Evolutionary conservation across 2,888 invertebrate genomes (phyloP), one percentile per base, ranked within the genome.

Genomic region (Sialis lutaria): DNA sequence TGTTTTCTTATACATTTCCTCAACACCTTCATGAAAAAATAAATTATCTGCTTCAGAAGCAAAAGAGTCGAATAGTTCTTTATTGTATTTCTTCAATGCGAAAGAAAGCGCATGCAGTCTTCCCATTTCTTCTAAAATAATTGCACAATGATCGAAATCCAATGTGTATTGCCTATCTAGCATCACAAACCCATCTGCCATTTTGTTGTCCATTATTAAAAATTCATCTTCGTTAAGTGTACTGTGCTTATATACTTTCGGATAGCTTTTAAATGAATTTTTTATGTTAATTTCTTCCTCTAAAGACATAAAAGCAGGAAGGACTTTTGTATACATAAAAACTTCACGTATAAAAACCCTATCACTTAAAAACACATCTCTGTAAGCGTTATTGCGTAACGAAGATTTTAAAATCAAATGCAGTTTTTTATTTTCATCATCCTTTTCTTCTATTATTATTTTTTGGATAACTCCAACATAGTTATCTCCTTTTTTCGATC

Each of bases 191-290:
- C 13, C 12, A n/a, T 30, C 7, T 6, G n/a, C 9, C 35, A 10
- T 47, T n/a, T 33, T 32, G 35, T 47, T 31, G 9, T 55, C 48
- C n/a, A 50, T 52, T 50, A 54, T 52, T 30, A 56, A 48, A 49
- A 54, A 57, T 34, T 58, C 59, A 32, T 48, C 30, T 9, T 7
- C 33, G 6, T 47, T 30, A 5, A 6, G 12, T 6, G 9, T n/a
- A 2, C 22, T 33, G 6, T 5, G 33, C 9, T n/a, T 33, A 33
- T 33, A 40, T 6, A 35, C 6, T 12, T 44, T 31, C n/a, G 44
- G 44, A 39, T 33, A 32, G n/a, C 33, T 40, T 31, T 8, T n/a
- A 30, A 47, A 42, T n/a, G 32, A 2, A 31, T 43, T 13, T 32
- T 44, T 6, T 5, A 46, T 30, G 10, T 46, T 44, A 32, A 33